A percentile compares a stretch with the other conserved stretches of the same genome.
These are phyloP conservation scores for Gymnosoma rotundatum DNA, from an alignment of 2,888 invertebrate species.

Conservation along the genomic window DNA sequence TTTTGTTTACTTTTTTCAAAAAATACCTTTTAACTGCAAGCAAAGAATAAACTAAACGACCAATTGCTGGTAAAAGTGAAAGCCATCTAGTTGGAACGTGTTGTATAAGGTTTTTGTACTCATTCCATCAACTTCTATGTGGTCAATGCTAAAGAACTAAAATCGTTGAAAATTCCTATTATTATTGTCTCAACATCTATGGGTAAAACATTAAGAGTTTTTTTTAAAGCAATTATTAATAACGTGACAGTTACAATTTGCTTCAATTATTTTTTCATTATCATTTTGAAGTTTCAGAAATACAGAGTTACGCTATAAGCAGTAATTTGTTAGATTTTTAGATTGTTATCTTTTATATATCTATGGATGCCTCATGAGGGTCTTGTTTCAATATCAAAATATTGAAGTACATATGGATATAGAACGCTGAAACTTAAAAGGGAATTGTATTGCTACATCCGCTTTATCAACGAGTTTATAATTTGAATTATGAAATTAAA, in stretches of 20 bases:
- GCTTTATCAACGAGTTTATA: no score
- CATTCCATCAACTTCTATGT: slow-evolving; percentile 18
- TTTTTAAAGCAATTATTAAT: not conserved
- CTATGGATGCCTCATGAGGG: no score
- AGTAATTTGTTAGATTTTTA: no score
- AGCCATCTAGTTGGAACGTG: slow-evolving; percentile 52
- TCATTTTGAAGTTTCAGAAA: no score
- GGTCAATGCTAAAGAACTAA: not conserved
- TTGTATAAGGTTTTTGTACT: slow-evolving; percentile 52
- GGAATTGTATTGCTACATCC: no score
- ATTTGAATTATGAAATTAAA: no score
- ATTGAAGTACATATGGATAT: no score
- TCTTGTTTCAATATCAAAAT: no score
- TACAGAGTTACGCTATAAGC: no score
- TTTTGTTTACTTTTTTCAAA: not conserved
- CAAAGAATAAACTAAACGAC: slow-evolving; percentile 45
- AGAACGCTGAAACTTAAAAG: no score
- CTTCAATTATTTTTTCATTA: not conserved
- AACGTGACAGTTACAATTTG: not conserved
- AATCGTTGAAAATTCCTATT: not conserved
- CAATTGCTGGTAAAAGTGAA: slow-evolving; percentile 52
- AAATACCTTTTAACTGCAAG: slow-evolving; percentile 46
- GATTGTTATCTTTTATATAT: no score
- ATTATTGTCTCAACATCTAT: not conserved
- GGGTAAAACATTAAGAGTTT: not conserved